Evolutionary conservation across 92 coral and sea anemone species (phyloP).

Genomic region (Desmophyllum pertusum): DNA sequence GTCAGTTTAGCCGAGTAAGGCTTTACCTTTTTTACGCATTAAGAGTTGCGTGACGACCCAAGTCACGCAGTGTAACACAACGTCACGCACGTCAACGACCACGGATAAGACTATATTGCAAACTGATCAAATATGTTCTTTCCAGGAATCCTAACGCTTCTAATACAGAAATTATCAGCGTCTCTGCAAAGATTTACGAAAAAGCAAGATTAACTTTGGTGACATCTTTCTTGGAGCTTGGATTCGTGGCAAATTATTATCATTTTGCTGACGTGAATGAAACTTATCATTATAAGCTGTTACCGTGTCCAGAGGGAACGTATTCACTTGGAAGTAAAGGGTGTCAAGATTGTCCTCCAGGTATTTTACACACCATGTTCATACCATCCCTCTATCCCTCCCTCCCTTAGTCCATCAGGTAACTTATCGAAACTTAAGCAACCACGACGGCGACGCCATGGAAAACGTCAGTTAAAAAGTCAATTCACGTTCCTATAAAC

Average conservation of each 20-base stretch:
- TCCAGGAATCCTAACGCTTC: slow-evolving; percentile 28
- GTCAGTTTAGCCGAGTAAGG: too few species aligned
- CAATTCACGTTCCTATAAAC: too few species aligned
- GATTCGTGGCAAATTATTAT: neutral
- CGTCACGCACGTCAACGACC: too few species aligned
- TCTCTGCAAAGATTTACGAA: slow-evolving; percentile 25
- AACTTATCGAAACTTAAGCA: too few species aligned
- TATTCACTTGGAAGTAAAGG: slow-evolving; percentile 17
- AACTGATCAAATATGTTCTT: neutral
- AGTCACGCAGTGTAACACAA: too few species aligned
- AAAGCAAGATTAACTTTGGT: slow-evolving; percentile 5
- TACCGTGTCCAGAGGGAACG: slow-evolving; percentile 29
- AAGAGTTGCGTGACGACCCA: too few species aligned
- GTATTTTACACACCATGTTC: too few species aligned
- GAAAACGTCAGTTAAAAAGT: too few species aligned
- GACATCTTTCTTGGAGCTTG: slow-evolving; percentile 1
- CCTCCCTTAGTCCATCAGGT: too few species aligned
- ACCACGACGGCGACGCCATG: too few species aligned
- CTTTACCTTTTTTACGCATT: too few species aligned
- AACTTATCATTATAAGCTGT: slow-evolving; percentile 8
- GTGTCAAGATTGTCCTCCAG: slow-evolving; percentile 23
- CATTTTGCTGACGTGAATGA: neutral
- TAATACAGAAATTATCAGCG: neutral
- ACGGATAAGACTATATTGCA: neutral
- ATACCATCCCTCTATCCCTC: too few species aligned